Base-by-base conservation (phyloP, 2,113 vertebrate genomes). In the Pipa parva region DNA sequence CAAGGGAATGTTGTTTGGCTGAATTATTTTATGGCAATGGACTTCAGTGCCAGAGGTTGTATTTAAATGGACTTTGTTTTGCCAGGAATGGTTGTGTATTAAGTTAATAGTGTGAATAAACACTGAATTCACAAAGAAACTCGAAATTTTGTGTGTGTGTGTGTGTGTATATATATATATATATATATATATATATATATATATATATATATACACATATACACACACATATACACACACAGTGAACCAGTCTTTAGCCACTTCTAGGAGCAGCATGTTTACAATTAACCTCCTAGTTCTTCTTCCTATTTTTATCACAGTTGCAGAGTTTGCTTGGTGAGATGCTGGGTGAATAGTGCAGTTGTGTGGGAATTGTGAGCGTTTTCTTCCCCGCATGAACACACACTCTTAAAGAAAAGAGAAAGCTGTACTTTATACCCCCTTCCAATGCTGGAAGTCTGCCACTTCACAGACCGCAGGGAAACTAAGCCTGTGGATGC, bases 401-500 rank as follows among this genome's bases (percentile, higher is more conserved):
- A 37, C 60, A 29, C 26, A 22, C 50, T 36, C 60, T 57, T 58
- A 39, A 1, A 31, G 50, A 7, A 64, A 25, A 21, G 39, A 46
- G n/a, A 22, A 21, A 28, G 27, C 28, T 51, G 25, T 49, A 61
- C 17, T 4, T 42, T 58, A 48, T 36, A 31, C 58, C 62, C 39
- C 61, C 62, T 46, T 28, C 63, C 9, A 50, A 54, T 61, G 39
- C 68, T 8, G 42, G 75, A 73, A 64, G 63, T 76, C 39, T 67
- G 76, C 74, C 78, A 77, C 68, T 59, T 59, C 50, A 48, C 17
- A 51, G 67, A 72, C 58, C 65, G 70, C 69, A 60, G 65, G 76
- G 61, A 77, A 72, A 74, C 1, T 11, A 10, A n/a, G 69, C 70
- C 24, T 63, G 57, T 52, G 45, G 69, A 21, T 68, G 72, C 72